Conservation (phyloP, 2,888 invertebrate genomes). For the Hirtodrosophila histrioides region DNA sequence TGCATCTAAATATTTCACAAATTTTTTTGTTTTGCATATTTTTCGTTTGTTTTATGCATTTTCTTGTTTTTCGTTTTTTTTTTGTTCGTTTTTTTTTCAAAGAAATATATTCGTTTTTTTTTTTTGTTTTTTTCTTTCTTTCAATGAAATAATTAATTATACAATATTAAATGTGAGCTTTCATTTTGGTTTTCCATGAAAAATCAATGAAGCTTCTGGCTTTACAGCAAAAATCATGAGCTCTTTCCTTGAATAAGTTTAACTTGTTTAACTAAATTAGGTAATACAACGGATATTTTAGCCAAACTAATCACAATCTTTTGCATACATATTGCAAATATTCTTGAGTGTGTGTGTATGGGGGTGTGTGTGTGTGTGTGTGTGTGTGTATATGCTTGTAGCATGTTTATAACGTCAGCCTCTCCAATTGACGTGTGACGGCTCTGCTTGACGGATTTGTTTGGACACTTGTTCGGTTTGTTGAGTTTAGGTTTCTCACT, state of each 20-base stretch:
- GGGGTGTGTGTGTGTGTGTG: conserved; percentile 18
- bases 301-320: conserved; percentile 71
- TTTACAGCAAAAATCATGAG: conserved; percentile 49
- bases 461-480: neutral
- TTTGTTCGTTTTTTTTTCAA: conserved; percentile 54
- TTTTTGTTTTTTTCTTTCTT: conserved; percentile 38
- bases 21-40: conserved; percentile 49
- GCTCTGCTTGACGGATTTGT: conserved; percentile 25
- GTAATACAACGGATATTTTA: conserved; percentile 66
- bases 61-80: conserved; percentile 53
- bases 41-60: conserved; percentile 50
- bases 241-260: conserved; percentile 57
- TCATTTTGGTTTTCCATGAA: conserved; percentile 72
- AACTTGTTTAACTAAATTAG: conserved; percentile 65
- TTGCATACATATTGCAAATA: conserved; percentile 56
- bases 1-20: conserved; percentile 45
- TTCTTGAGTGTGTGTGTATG: conserved; percentile 44
- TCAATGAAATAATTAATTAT: conserved; percentile 36
- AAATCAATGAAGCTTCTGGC: conserved; percentile 71
- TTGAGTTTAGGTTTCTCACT: conserved; percentile 16
- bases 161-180: conserved; percentile 48
- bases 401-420: conserved; percentile 35
- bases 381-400: conserved; percentile 27
- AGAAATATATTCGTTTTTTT: conserved; percentile 45
- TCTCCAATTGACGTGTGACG: conserved; percentile 29